Evolutionary conservation across 2,113 vertebrate species (phyloP).

Genomic region (Anas platyrhynchos): DNA sequence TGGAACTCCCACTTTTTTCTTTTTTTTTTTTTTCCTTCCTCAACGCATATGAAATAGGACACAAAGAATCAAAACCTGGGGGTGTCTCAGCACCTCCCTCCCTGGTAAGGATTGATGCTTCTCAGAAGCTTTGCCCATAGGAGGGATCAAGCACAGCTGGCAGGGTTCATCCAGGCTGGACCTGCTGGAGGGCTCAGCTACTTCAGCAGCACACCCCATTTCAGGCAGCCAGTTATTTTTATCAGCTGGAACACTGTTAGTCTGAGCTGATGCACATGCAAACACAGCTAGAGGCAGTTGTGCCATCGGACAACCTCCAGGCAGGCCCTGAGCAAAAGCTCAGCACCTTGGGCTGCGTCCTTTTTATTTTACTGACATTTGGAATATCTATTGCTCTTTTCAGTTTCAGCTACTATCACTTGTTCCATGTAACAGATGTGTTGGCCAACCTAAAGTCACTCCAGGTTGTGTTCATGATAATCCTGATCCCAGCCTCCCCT

Average conservation of each 20-base stretch:
- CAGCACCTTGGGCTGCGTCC: rapidly evolving
- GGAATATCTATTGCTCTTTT: not conserved
- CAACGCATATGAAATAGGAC: rapidly evolving
- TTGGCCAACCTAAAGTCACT: not conserved
- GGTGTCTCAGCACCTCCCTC: not conserved
- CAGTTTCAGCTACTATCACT: not conserved
- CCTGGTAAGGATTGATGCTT: not conserved
- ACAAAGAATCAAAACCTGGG: rapidly evolving
- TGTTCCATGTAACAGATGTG: not conserved
- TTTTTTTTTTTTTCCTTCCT: not conserved
- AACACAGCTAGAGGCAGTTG: not conserved
- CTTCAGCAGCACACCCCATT: not conserved
- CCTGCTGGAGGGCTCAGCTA: rapidly evolving
- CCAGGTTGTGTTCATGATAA: not conserved
- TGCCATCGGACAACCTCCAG: not conserved
- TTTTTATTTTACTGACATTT: not conserved
- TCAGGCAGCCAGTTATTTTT: not conserved
- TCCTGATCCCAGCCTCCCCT: not conserved
- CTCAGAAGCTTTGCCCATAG: not conserved
- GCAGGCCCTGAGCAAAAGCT: not conserved
- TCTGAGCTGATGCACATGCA: not conserved
- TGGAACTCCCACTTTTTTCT: not conserved
- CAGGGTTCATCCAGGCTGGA: not conserved
- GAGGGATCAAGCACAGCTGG: not conserved
- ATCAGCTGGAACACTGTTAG: not conserved